Conservation (phyloP, 1,140 invertebrate species). For the Lasioglossum albipes region DNA sequence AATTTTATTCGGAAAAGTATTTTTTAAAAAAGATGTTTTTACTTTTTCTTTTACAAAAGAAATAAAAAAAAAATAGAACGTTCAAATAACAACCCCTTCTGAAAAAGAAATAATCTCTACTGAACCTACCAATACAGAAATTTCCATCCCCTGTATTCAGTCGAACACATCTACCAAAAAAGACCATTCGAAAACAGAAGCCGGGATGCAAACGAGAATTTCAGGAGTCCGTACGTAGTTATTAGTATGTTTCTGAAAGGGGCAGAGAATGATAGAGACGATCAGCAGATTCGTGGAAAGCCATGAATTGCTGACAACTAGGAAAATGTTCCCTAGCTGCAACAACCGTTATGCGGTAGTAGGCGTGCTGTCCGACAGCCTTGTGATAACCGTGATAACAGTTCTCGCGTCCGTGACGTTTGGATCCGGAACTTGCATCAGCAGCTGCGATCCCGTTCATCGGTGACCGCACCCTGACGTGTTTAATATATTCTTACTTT, state of each 20-base stretch:
- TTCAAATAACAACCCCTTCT: too few species aligned
- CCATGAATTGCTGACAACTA: not conserved
- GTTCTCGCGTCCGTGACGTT: constrained; percentile 14
- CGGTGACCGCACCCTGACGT: constrained; percentile 31
- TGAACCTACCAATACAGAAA: too few species aligned
- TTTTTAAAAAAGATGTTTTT: too few species aligned
- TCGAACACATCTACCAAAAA: too few species aligned
- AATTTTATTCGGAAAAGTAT: too few species aligned
- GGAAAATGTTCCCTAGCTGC: constrained; percentile 20
- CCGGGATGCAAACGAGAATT: not conserved
- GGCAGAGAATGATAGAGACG: not conserved
- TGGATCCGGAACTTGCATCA: constrained; percentile 36
- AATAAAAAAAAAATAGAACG: too few species aligned
- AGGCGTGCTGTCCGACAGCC: not conserved
- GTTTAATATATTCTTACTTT: constrained; percentile 37
- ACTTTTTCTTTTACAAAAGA: too few species aligned
- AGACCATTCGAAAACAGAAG: too few species aligned
- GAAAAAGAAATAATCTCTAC: too few species aligned
- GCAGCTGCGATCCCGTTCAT: constrained; percentile 18
- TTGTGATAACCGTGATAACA: constrained; percentile 20
- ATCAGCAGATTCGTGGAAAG: not conserved
- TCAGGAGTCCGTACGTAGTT: not conserved
- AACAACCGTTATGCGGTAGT: constrained; percentile 33
- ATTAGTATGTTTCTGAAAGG: constrained; percentile 6
- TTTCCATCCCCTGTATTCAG: too few species aligned